Conservation (phyloP, 2,888 invertebrate species). For the Orthosia gracilis region DNA sequence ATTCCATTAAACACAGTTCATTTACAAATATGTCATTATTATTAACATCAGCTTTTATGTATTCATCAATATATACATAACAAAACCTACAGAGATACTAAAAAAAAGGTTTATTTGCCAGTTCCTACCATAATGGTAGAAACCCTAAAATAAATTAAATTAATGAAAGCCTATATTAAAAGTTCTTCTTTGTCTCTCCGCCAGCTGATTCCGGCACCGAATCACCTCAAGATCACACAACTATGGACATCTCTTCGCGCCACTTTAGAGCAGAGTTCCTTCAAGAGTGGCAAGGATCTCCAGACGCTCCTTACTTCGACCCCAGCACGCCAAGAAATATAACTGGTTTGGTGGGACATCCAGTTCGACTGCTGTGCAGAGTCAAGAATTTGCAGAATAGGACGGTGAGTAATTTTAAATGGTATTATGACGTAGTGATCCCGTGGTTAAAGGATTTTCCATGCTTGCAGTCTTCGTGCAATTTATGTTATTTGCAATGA, state of each 20-base stretch:
- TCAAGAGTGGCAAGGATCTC: constrained; percentile 84
- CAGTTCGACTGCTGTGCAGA: constrained; percentile 95
- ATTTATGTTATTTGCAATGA: no score
- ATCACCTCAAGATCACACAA: constrained; percentile 90
- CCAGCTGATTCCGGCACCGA: constrained; percentile 91
- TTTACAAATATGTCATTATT: no score
- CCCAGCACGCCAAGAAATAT: constrained; percentile 95
- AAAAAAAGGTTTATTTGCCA: no score
- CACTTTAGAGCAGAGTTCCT: constrained; percentile 87
- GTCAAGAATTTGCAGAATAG: constrained; percentile 97
- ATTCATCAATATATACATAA: no score
- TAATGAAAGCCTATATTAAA: background rate
- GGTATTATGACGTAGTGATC: background rate
- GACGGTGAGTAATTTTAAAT: constrained; percentile 93
- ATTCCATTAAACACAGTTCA: no score
- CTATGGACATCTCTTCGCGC: constrained; percentile 85
- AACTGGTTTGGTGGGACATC: constrained; percentile 96
- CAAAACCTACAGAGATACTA: no score
- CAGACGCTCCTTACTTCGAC: constrained; percentile 95
- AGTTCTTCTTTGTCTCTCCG: constrained; percentile 2
- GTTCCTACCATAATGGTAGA: no score
- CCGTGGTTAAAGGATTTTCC: background rate
- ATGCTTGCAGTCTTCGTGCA: no score
- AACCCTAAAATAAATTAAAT: no score
- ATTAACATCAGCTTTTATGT: no score